These are phyloP conservation scores for Operophtera brumata DNA, from an alignment of 2,888 invertebrate genomes.

Conservation along the genomic window DNA sequence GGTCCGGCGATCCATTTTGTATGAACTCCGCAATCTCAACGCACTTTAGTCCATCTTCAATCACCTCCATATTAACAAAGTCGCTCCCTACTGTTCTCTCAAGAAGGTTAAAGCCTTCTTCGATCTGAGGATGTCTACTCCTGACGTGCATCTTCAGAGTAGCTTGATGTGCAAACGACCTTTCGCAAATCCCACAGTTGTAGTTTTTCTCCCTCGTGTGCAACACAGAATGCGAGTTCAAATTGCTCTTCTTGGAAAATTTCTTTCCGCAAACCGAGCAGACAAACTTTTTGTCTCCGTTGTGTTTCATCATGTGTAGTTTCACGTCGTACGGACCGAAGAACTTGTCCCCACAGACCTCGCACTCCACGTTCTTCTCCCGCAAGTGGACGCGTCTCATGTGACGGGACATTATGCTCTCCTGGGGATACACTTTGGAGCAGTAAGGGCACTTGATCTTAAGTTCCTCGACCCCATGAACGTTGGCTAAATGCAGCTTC, in stretches of 20 bases:
- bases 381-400: slow-evolving; percentile 81
- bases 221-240: slow-evolving; percentile 80
- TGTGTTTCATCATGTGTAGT: slow-evolving; percentile 77
- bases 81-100: slow-evolving; percentile 49
- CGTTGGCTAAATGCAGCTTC: slow-evolving; percentile 68
- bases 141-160: slow-evolving; percentile 60
- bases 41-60: slow-evolving; percentile 50
- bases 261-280: slow-evolving; percentile 82
- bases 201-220: slow-evolving; percentile 79
- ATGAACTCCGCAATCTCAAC: slow-evolving; percentile 40
- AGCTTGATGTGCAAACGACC: slow-evolving; percentile 71
- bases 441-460: slow-evolving; percentile 73
- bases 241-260: slow-evolving; percentile 81
- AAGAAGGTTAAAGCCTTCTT: slow-evolving; percentile 30
- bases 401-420: slow-evolving; percentile 81
- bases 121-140: slow-evolving; percentile 48
- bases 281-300: slow-evolving; percentile 77
- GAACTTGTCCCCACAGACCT: slow-evolving; percentile 70
- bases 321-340: slow-evolving; percentile 71
- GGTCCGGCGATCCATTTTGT: slow-evolving; percentile 8
- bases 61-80: slow-evolving; percentile 57
- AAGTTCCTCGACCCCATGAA: slow-evolving; percentile 69
- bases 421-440: slow-evolving; percentile 72
- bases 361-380: slow-evolving; percentile 72
- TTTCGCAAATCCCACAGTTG: slow-evolving; percentile 76